A percentile compares a stretch with the other conserved stretches of the same genome.
Evolutionary conservation across 1,140 invertebrate species (phyloP).

Genomic region (Cydia splendana): DNA sequence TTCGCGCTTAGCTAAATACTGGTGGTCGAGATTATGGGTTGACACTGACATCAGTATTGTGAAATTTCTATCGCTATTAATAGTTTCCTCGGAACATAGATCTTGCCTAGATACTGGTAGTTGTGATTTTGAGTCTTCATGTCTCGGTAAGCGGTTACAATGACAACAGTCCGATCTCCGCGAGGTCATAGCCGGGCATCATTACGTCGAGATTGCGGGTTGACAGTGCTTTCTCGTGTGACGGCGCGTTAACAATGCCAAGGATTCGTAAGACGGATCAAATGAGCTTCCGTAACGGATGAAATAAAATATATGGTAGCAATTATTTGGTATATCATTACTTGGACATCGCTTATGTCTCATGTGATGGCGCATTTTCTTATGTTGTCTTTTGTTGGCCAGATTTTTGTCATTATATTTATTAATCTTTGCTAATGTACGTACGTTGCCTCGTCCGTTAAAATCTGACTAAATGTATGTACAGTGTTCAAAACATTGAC

Average conservation of each 20-base stretch:
- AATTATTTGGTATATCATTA: conserved; percentile 30
- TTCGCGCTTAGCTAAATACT: no score
- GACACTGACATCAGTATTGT: no score
- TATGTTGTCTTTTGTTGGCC: no score
- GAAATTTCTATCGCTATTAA: no score
- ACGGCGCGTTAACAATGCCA: conserved; percentile 41
- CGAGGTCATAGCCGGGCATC: conserved; percentile 35
- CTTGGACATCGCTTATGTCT: neutral
- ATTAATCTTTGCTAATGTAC: no score
- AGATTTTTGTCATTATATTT: no score
- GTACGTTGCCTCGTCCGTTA: no score
- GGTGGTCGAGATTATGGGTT: no score
- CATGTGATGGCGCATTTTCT: no score
- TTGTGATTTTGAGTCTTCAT: neutral
- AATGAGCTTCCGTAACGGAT: neutral
- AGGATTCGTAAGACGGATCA: conserved; percentile 22
- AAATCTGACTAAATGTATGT: no score
- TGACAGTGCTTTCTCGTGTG: conserved; percentile 41
- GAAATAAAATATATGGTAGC: neutral
- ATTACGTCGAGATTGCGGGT: conserved; percentile 40
- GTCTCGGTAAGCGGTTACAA: neutral
- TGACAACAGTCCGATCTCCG: neutral
- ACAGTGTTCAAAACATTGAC: no score
- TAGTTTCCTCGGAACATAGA: no score
- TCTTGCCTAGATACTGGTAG: neutral